Evolutionary conservation across 2,797 vertebrate genomes (phyloP), one percentile per base, ranked within the genome.

Genomic region (Sebastes hubbsi): DNA sequence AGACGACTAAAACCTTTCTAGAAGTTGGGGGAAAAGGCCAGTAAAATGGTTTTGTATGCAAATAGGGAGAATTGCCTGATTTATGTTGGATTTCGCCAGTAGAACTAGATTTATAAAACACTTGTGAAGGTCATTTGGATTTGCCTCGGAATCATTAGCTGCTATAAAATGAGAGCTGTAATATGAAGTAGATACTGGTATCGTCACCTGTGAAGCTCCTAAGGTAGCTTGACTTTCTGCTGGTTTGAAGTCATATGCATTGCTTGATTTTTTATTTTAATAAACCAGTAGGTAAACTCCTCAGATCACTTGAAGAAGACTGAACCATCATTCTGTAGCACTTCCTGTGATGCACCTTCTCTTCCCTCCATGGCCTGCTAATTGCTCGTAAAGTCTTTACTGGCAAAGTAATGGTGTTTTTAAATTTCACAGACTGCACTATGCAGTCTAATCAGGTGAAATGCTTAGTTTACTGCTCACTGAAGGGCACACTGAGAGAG

Each of bases 301-400:
- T 61, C 55, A 29, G 62, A 66, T 38, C 13, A 20, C 36, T 29
- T 25, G 30, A 36, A 59, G 16, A 64, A 24, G 24, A 22, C 61
- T 60, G 63, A 69, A 38, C 30, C 10, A 1, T 52, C 25, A n/a
- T 49, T 65, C 13, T 64, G 52, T 30, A n/a, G 42, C 42, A 16
- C 52, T 69, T 61, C 61, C 63, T 75, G 24, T 46, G 59, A 72
- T 72, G 56, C 58, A 18, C 54, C 73, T 49, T n/a, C 7, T 18
- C 4, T 1, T 49, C 29, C 80, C 75, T 69, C 78, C 49, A 42
- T 9, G 59, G 49, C 36, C 75, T 73, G 81, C 76, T 90, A 93
- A 92, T 90, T 88, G 86, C 87, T 90, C 59, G 5, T 91, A 89
- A 93, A 90, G 74, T 73, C 67, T 89, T 85, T 92, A 89, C 77